A percentile compares a stretch with the other conserved stretches of the same genome.
These are phyloP conservation scores for Trachymyrmex cornetzi DNA, from an alignment of 1,140 invertebrate species.

Conservation along the genomic window DNA sequence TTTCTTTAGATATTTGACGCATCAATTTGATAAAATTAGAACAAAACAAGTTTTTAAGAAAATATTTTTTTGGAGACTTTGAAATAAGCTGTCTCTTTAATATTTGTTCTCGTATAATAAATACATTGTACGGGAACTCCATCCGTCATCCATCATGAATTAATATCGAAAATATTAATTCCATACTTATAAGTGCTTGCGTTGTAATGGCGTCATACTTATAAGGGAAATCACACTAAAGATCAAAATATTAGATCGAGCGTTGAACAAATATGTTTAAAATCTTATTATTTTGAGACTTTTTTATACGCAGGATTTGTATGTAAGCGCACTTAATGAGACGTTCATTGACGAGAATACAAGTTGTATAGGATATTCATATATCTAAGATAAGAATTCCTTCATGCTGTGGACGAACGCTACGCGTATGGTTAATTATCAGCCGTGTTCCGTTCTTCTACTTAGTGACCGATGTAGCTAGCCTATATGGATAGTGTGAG, in stretches of 20 bases:
- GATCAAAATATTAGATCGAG: constrained; percentile 31
- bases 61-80: not conserved
- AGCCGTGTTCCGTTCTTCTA: constrained; percentile 78
- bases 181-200: constrained; percentile 38
- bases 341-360: constrained; percentile 48
- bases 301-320: constrained; percentile 50
- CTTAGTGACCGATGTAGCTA: constrained; percentile 75
- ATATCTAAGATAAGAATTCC: constrained; percentile 64
- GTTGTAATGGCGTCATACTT: constrained; percentile 9
- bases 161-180: constrained; percentile 34
- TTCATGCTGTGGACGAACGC: constrained; percentile 78
- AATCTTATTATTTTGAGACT: constrained; percentile 49
- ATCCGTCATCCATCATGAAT: constrained; percentile 7
- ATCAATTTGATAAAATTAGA: not conserved
- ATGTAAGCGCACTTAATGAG: constrained; percentile 41
- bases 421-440: constrained; percentile 72
- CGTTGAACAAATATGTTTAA: constrained; percentile 26
- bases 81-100: constrained; percentile 6
- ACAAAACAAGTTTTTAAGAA: not conserved
- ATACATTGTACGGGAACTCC: constrained; percentile 2
- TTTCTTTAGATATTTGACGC: not conserved
- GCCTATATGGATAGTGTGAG: constrained; percentile 64
- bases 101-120: not conserved
- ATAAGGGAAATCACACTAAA: constrained; percentile 2
- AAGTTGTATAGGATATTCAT: constrained; percentile 26